phyloP scores from a whole-genome alignment of 64 coral and sea anemone species.

The Pocillopora verrucosa region DNA sequence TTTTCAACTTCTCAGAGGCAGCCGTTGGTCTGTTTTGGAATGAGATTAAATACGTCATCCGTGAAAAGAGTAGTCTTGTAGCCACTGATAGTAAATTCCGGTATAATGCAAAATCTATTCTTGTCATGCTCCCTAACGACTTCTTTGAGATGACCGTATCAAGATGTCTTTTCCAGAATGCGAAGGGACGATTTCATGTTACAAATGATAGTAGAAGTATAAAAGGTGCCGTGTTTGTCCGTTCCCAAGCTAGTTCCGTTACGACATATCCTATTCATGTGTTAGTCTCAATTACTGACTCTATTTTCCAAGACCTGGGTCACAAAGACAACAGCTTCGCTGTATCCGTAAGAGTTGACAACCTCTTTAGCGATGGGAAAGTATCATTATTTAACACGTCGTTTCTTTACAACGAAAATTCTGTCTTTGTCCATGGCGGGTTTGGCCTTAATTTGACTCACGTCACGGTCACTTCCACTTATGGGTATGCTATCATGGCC shows the following conservation, averaged over 20 bases:
- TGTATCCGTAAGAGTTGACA: neutral
- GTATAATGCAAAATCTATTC: neutral
- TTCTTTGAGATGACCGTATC: neutral
- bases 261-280: neutral
- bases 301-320: neutral
- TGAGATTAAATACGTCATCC: no score
- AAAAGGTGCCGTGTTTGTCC: neutral
- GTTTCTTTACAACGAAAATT: neutral
- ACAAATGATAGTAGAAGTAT: neutral
- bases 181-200: neutral
- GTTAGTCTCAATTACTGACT: neutral
- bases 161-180: neutral
- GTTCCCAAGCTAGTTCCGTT: accelerated
- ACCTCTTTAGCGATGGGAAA: neutral
- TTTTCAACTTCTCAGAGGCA: no score
- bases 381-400: neutral
- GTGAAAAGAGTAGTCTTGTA: no score
- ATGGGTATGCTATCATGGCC: neutral
- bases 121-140: neutral
- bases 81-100: neutral
- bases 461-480: neutral
- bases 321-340: neutral
- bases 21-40: no score
- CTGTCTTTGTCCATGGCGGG: neutral
- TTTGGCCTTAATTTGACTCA: neutral